Evolutionary conservation across 2,113 vertebrate genomes (phyloP), one percentile per base, ranked within the genome.

Genomic region (Myanophis thanlyinensis): DNA sequence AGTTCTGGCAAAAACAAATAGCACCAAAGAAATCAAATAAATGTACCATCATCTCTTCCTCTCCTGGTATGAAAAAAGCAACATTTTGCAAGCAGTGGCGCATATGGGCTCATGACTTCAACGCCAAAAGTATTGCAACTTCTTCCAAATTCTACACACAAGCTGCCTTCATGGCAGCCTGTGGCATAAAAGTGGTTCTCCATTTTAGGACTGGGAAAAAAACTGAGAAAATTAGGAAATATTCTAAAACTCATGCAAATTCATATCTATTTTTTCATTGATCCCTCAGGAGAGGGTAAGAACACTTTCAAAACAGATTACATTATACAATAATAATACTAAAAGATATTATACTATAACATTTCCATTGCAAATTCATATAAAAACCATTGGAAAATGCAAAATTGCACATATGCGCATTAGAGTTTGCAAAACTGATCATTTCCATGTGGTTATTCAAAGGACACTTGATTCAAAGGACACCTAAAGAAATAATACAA

Each of bases 71-170:
- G 96, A 97, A 97, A 96, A 91, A 97, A 97, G 96, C 96, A 97
- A 95, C 96, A 96, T 97, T 97, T 97, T 97, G 96, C 95, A 97
- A 97, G 96, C 96, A 96, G 94, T 96, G 96, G 96, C 93, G 96
- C 97, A 97, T 97, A 97, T 97, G 97, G 93, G 96, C 97, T 92
- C 93, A 94, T 92, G 93, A 92, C 96, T 94, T 94, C 93, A 94
- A 96, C 94, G 97, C 97, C 96, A 97, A 95, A 97, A 97, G 97
- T 97, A 91, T 94, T 96, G 96, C 95, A 97, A 97, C 95, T 96
- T 97, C 96, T 94, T 96, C 96, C 96, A 97, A 96, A 97, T 95
- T 90, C 23, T 2, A 95, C 95, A 95, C 96, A 96, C 96, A 97
- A 97, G 96, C 97, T 97, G 96, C 96, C 89, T 80, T 95, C 95